These are phyloP conservation scores for Platorchestia sp. DNA, from an alignment of 1,140 invertebrate species.

Conservation along the genomic window DNA sequence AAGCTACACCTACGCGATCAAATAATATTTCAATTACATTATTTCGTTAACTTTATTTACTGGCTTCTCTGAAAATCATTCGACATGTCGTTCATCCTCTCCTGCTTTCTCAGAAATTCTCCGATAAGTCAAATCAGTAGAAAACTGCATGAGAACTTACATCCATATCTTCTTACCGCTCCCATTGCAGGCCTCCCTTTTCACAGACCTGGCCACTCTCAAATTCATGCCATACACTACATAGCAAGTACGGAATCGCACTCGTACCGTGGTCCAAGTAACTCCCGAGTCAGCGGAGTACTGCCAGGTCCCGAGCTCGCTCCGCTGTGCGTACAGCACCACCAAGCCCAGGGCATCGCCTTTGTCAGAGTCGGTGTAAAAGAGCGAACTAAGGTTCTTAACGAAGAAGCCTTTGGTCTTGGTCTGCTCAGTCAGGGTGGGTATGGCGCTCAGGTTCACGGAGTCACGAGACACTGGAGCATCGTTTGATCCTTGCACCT, in stretches of 20 bases:
- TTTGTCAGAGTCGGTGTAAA: conserved; percentile 29
- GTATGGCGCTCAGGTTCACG: neutral
- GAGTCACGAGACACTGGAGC: neutral
- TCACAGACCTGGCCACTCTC: no score
- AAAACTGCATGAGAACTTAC: no score
- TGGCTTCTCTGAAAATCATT: no score
- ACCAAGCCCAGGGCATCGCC: conserved; percentile 16
- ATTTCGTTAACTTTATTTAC: no score
- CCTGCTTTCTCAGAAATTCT: no score
- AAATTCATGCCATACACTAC: no score
- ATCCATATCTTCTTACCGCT: no score
- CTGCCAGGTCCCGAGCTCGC: conserved; percentile 33
- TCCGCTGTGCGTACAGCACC: conserved; percentile 13
- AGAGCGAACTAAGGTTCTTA: neutral
- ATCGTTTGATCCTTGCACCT: conserved; percentile 1
- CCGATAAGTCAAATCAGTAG: no score
- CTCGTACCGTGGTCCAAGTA: conserved; percentile 13
- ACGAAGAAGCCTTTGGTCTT: neutral
- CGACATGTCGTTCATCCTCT: no score
- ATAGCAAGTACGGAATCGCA: neutral
- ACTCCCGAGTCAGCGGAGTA: neutral
- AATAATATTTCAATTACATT: no score
- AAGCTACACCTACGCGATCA: neutral
- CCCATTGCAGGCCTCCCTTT: no score
- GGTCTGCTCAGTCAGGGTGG: neutral